These are phyloP conservation scores for Salminus brasiliensis DNA, from an alignment of 2,113 vertebrate genomes.

Conservation along the genomic window DNA sequence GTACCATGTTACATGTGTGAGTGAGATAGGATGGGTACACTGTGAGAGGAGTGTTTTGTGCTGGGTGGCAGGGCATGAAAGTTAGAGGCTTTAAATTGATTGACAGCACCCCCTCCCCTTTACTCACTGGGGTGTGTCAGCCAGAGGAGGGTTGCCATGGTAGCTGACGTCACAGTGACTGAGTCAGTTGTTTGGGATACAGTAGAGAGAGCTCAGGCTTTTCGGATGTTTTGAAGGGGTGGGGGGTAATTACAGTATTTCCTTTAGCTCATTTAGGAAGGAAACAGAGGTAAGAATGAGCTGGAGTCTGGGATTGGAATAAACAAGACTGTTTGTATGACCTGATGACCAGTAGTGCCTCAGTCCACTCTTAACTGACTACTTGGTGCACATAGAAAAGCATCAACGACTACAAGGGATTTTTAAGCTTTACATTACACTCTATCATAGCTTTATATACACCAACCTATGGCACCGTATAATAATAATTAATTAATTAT, in stretches of 20 bases:
- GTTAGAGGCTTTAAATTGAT: conserved; percentile 62
- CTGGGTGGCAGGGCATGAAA: conserved; percentile 22
- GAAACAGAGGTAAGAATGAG: neutral
- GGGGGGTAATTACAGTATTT: neutral
- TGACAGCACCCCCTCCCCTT: conserved; percentile 58
- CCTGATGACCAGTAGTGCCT: too few species aligned
- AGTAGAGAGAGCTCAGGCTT: conserved; percentile 8
- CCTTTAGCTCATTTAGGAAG: neutral
- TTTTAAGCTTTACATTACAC: too few species aligned
- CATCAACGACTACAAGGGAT: too few species aligned
- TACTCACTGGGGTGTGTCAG: conserved; percentile 62
- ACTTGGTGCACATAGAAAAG: too few species aligned
- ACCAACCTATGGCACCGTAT: too few species aligned
- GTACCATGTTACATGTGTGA: neutral
- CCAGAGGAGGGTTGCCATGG: conserved; percentile 61
- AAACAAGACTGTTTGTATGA: too few species aligned
- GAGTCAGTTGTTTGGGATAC: conserved; percentile 43
- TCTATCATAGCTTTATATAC: too few species aligned
- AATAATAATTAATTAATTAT: too few species aligned
- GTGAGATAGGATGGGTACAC: neutral
- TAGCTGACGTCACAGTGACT: conserved; percentile 60
- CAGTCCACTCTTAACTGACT: too few species aligned
- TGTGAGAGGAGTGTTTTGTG: neutral
- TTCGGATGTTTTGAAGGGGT: neutral
- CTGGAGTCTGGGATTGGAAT: too few species aligned